Evolutionary conservation across 2,888 invertebrate genomes (phyloP), one percentile per base, ranked within the genome.

Genomic region (Temnothorax unifasciatus): DNA sequence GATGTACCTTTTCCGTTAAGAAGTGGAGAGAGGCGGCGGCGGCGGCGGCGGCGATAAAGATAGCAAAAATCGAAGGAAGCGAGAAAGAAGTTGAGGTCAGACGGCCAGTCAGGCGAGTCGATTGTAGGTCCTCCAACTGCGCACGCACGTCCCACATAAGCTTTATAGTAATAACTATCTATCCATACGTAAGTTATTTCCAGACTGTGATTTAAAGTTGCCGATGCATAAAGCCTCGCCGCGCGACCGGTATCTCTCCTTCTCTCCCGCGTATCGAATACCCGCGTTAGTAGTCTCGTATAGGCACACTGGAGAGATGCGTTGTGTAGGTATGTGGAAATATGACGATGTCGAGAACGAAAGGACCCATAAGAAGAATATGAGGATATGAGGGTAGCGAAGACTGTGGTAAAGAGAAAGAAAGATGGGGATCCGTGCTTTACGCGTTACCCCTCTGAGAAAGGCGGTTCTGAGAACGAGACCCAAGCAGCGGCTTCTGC

Each of bases 131-230:
- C 73, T 73, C 63, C 44, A 5, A 59, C 41, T 69, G 79, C 77
- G 79, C 85, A 87, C 83, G 85, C 88, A 89, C 85, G 89, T 86
- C 68, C 86, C 88, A 82, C 84, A 84, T 81, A 81, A 89, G 85
- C 86, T 87, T 91, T 87, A 87, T 88, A 87, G 86, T 86, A 88
- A 91, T 89, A 86, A 84, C 90, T 84, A 91, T 91, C 90, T 88
- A 91, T 89, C 90, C 86, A 64, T 90, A 84, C 89, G 87, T 85
- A 86, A 89, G 89, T 90, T 91, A 91, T 91, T 91, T 91, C 88
- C 88, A 88, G 84, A 54, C 86, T 69, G 88, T 92, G 91, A 92
- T 92, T 92, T 91, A 89, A 88, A 89, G 89, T 91, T 90, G 89
- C 88, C 91, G 88, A 89, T 90, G 88, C 89, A 90, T 89, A 89